phyloP scores from a whole-genome alignment of 2,113 vertebrate species.

The Syngnathus scovelli region DNA sequence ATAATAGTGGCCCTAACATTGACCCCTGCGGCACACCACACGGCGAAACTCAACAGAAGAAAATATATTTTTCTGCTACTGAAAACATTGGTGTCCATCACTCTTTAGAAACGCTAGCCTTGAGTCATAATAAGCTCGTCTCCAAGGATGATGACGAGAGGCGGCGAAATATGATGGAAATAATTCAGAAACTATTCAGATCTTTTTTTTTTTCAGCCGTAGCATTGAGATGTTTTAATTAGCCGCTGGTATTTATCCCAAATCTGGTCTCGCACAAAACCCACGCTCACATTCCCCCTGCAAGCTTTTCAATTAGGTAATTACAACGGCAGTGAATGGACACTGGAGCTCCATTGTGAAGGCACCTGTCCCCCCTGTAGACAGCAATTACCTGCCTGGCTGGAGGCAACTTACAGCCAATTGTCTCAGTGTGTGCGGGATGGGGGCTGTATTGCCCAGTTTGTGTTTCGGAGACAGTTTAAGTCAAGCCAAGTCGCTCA shows the following conservation, averaged over 20 bases:
- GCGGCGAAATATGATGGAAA: not conserved
- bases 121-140: slow-evolving; percentile 23
- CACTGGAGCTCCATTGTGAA: slow-evolving; percentile 61
- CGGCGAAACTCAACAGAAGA: too few species aligned
- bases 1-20: too few species aligned
- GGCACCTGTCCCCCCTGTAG: slow-evolving; percentile 65
- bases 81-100: not conserved
- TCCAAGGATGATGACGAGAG: slow-evolving; percentile 31
- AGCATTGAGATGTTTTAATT: too few species aligned
- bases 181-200: not conserved
- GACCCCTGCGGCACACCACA: too few species aligned
- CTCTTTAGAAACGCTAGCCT: slow-evolving; percentile 23
- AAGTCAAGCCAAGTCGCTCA: not conserved
- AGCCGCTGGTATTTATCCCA: too few species aligned
- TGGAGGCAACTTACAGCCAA: slow-evolving; percentile 54
- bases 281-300: slow-evolving; percentile 24
- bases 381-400: slow-evolving; percentile 69
- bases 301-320: slow-evolving; percentile 72
- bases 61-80: not conserved
- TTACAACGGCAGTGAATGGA: slow-evolving; percentile 65
- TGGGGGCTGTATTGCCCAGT: not conserved
- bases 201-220: not conserved
- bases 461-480: not conserved
- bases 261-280: slow-evolving; percentile 8
- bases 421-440: slow-evolving; percentile 41